These are phyloP conservation scores for Drosophila sordidapex DNA, from an alignment of 2,888 invertebrate genomes.

Conservation along the genomic window DNA sequence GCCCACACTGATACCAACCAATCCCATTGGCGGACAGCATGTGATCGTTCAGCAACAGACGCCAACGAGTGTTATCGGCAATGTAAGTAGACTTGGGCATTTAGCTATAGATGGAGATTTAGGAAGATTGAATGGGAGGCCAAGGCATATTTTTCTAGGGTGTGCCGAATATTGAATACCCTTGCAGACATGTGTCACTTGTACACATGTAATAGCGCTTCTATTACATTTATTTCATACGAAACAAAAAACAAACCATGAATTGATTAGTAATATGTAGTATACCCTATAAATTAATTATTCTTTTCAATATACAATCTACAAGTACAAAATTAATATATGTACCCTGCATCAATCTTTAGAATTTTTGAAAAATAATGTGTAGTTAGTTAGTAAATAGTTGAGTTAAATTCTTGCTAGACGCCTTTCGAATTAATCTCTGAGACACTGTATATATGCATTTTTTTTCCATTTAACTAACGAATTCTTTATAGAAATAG, in stretches of 20 bases:
- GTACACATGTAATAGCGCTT: background rate
- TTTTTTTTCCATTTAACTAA: background rate
- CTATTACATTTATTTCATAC: background rate
- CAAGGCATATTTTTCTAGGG: background rate
- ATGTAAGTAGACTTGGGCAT: constrained; percentile 68
- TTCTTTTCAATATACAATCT: background rate
- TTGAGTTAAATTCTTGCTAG: no score
- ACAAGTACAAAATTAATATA: background rate
- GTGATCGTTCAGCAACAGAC: constrained; percentile 83
- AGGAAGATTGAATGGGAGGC: background rate
- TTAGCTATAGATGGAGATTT: background rate
- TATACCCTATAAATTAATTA: background rate
- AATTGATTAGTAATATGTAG: background rate
- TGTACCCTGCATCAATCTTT: background rate
- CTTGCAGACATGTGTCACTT: background rate
- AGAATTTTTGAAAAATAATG: no score
- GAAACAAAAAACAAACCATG: background rate
- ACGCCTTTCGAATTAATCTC: no score
- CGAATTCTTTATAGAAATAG: background rate
- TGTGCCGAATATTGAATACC: background rate
- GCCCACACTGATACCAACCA: constrained; percentile 84
- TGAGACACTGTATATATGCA: no score
- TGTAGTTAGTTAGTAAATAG: no score
- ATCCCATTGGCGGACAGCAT: constrained; percentile 80
- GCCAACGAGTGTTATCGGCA: constrained; percentile 81